Evolutionary conservation across 92 coral and sea anemone species (phyloP), one percentile per base, ranked within the genome.

Genomic region (Siderastrea siderea): DNA sequence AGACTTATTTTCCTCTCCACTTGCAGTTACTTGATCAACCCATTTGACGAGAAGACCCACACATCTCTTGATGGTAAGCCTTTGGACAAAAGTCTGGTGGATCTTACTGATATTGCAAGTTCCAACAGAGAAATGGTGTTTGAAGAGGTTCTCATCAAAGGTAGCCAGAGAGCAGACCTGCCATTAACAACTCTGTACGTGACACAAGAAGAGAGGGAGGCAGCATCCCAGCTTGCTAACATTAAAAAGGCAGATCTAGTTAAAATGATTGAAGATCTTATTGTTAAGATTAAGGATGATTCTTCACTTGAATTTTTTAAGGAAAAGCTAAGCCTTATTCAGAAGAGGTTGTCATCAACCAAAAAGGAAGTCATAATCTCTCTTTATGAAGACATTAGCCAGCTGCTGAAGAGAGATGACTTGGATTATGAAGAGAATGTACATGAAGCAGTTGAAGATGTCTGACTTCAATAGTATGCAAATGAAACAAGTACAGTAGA

Each of bases 71-170:
- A 53, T 67, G 79, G 79, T 17, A 76, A 64, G 61, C 8, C 69
- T 59, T 77, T 85, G 51, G 83, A 65, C 67, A 7, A 52, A 19
- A 48, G 66, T 52, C 75, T 75, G 2, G 26, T 59, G 7, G 52
- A 75, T 13, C n/a, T 85, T 11, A 77, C 84, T 3, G 47, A 26
- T 17, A 17, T 63, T 3, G 66, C 83, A 46, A 12, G 49, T 53
- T 14, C 38, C 14, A 85, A 85, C 75, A 38, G 77, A 85, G 79
- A 85, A 68, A 46, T 67, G 3, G 89, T 66, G 7, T 85, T 58
- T 45, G 13, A 47, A 11, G 74, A 65, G 48, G 61, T 46, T 9
- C 16, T 85, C 1, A 52, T 68, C 44, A 62, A 75, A 46, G 72
- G 75, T 6, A 85, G 62, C 51, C 76, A 85, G 19, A 51, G 76